Evolutionary conservation across 2,113 vertebrate genomes (phyloP).

Genomic region (Peromyscus maniculatus): DNA sequence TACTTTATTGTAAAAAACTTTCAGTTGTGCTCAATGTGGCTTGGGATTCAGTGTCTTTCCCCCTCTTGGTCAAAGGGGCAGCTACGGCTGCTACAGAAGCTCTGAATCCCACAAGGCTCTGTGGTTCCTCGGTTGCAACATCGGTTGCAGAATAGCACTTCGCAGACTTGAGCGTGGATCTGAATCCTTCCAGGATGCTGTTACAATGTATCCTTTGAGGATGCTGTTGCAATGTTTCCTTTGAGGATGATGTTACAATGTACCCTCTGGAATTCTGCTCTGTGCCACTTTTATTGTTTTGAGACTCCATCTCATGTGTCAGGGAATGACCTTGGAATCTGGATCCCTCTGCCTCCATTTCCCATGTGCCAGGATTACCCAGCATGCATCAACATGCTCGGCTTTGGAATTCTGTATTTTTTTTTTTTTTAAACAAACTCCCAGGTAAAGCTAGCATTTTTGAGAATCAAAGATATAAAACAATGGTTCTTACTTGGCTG

Average conservation of each 20-base stretch:
- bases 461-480: slow-evolving; percentile 41
- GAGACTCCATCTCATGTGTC: neutral
- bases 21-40: neutral
- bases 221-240: neutral
- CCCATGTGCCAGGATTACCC: neutral
- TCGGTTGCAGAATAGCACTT: neutral
- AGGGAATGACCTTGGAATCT: neutral
- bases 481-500: neutral
- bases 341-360: too few species aligned
- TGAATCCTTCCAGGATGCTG: neutral
- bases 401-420: neutral
- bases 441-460: neutral
- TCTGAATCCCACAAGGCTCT: neutral
- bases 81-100: neutral
- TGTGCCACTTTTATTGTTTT: neutral
- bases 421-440: neutral
- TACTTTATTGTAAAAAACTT: slow-evolving; percentile 31
- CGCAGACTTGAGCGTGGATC: neutral
- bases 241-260: neutral
- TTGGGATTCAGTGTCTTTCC: neutral
- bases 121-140: neutral
- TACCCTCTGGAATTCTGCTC: neutral
- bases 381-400: too few species aligned
- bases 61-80: neutral
- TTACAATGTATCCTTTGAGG: neutral